Base-by-base conservation (phyloP, 2,888 invertebrate genomes). In the Pherbina coryleti region DNA sequence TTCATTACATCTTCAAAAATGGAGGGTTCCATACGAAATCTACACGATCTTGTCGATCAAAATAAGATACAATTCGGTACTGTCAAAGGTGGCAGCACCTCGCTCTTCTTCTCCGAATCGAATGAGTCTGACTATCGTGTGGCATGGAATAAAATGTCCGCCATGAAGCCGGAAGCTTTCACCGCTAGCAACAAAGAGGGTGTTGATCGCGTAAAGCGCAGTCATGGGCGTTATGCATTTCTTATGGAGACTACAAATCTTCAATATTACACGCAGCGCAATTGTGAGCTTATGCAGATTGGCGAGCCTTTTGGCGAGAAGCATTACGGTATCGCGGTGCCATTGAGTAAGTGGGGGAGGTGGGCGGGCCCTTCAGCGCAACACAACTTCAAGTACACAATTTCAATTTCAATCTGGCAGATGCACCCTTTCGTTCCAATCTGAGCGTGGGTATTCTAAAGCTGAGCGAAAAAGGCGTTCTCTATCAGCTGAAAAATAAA, bases 171-270 rank as follows among this genome's bases (percentile, higher is more conserved):
- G 0, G 92, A 93, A 11, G 96, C 96, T 0, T 97, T 97, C 86
- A 93, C 94, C 1, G 91, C 91, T 44, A 92, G 91, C 84, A 98
- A 97, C 85, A 92, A 93, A 2, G 96, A 97, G 84, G 98, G 98
- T 0, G 94, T 96, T 5, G 93, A 95, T 72, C 91, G 96, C 25
- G 98, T 98, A 0, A 88, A 92, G 53, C 92, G 92, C 84, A 94
- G 92, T 76, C 93, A 93, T 84, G 93, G 94, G 14, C 93, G 91
- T 81, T 99, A 97, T 88, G 98, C 97, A 0, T 99, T 96, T 88
- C 93, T 99, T 75, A 97, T 98, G 96, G 99, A 99, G 91, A 97
- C 97, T 25, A 95, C 97, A 0, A 94, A 94, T 57, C 94, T 98
- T 82, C 98, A 99, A 90, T 99, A 98, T 90, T 94, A 93, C 83